Conservation (phyloP, 1,140 invertebrate species). For the Caerostris darwini region DNA sequence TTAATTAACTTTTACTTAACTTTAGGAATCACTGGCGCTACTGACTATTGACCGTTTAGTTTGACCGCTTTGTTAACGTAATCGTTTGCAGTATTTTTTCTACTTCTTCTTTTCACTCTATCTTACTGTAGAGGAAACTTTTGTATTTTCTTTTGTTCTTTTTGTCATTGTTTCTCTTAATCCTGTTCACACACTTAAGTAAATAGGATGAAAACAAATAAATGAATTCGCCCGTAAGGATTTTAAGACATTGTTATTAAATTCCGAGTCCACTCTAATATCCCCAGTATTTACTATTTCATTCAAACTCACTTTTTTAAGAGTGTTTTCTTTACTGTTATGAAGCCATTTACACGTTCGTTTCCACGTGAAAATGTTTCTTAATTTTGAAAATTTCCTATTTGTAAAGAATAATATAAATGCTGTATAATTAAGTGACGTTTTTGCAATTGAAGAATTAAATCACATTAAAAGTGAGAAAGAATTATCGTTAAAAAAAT, state of each 20-base stretch:
- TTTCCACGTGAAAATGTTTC: too few relatives aligned
- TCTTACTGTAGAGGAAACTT: slow-evolving; percentile 25
- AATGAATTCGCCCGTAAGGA: slow-evolving; percentile 20
- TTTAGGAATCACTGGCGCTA: slow-evolving; percentile 55
- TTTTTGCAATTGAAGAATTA: too few relatives aligned
- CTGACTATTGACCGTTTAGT: too few relatives aligned
- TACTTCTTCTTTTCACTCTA: background rate
- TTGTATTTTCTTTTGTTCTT: slow-evolving; percentile 1
- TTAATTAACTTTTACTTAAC: too few relatives aligned
- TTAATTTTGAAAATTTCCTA: too few relatives aligned
- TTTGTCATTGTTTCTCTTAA: slow-evolving; percentile 66
- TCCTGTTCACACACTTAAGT: slow-evolving; percentile 64
- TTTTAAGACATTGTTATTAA: slow-evolving; percentile 15
- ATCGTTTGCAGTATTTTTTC: slow-evolving; percentile 47
- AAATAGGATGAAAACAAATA: slow-evolving; percentile 66
- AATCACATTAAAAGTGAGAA: too few relatives aligned
- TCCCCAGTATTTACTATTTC: background rate
- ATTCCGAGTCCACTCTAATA: background rate
- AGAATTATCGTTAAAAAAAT: too few relatives aligned
- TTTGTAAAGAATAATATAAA: too few relatives aligned
- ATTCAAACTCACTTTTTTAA: background rate
- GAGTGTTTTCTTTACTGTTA: background rate
- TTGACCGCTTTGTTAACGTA: slow-evolving; percentile 75
- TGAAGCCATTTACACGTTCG: background rate
- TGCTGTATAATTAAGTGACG: too few relatives aligned